A percentile compares a stretch with the other conserved stretches of the same genome.
Conservation (phyloP, 2,888 invertebrate species). For the Eilema caniola region DNA sequence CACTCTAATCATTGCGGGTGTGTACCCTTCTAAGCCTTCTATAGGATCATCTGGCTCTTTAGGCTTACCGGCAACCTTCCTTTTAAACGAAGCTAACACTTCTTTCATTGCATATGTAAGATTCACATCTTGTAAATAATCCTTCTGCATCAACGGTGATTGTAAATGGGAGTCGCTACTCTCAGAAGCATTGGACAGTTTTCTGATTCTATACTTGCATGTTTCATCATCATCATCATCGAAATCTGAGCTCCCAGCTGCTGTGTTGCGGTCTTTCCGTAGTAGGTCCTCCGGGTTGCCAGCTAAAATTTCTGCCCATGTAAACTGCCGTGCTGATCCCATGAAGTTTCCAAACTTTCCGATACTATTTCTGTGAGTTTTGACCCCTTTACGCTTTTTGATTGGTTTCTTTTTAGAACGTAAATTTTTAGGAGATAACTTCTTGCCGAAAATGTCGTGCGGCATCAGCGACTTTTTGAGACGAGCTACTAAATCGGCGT, state of each 20-base stretch:
- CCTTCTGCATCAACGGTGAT: slow-evolving; percentile 75
- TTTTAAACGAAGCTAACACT: slow-evolving; percentile 88
- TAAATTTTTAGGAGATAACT: slow-evolving; percentile 88
- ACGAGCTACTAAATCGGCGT: slow-evolving; percentile 79
- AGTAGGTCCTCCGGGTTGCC: slow-evolving; percentile 89
- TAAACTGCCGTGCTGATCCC: slow-evolving; percentile 86
- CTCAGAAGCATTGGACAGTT: slow-evolving; percentile 77
- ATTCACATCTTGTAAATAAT: slow-evolving; percentile 82
- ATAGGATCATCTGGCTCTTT: slow-evolving; percentile 65
- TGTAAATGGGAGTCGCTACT: slow-evolving; percentile 69
- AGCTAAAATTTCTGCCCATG: slow-evolving; percentile 90
- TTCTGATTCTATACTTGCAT: slow-evolving; percentile 80
- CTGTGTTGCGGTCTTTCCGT: slow-evolving; percentile 78
- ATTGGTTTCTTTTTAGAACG: slow-evolving; percentile 86
- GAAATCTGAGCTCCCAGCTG: slow-evolving; percentile 53
- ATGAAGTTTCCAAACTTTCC: slow-evolving; percentile 85
- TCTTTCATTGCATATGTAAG: slow-evolving; percentile 92
- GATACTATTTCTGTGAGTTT: slow-evolving; percentile 76
- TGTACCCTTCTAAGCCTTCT: slow-evolving; percentile 76
- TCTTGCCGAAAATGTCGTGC: slow-evolving; percentile 81
- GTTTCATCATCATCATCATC: slow-evolving; percentile 73
- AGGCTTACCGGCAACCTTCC: slow-evolving; percentile 75
- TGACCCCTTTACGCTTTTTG: slow-evolving; percentile 78
- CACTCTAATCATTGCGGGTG: slow-evolving; percentile 86
- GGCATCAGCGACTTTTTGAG: slow-evolving; percentile 83